phyloP scores from a whole-genome alignment of 2,113 vertebrate species.

The Ophiodon elongatus region DNA sequence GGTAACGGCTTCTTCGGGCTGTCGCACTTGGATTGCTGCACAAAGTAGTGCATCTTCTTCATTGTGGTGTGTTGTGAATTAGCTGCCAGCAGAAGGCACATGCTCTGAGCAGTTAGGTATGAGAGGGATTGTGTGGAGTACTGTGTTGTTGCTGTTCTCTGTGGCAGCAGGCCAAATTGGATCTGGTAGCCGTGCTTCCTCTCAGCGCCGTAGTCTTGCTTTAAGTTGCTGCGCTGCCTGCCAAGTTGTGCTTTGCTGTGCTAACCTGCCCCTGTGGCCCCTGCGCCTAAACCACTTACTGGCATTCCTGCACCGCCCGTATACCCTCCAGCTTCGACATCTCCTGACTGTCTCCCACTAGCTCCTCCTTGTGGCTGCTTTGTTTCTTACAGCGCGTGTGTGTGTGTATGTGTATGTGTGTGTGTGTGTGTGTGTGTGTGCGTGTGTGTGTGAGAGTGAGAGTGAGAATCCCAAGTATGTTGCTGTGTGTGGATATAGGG shows the following conservation, averaged over 20 bases:
- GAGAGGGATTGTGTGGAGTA: conserved; percentile 11
- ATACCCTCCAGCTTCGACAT: conserved; percentile 60
- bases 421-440: conserved; percentile 49
- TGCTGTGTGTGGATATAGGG: conserved; percentile 47
- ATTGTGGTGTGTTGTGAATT: background rate
- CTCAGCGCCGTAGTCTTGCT: conserved; percentile 56
- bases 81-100: conserved; percentile 4
- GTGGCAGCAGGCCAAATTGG: conserved; percentile 40
- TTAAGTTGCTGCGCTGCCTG: conserved; percentile 73
- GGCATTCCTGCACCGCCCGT: conserved; percentile 61
- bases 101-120: conserved; percentile 10
- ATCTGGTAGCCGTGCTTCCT: conserved; percentile 50
- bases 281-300: conserved; percentile 63
- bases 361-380: conserved; percentile 78
- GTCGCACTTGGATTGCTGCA: background rate
- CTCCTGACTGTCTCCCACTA: conserved; percentile 70
- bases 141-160: conserved; percentile 36
- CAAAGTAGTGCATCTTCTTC: conserved; percentile 1
- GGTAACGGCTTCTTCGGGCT: background rate
- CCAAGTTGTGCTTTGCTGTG: conserved; percentile 76
- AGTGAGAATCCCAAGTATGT: conserved; percentile 51
- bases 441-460: conserved; percentile 53
- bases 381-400: conserved; percentile 58
- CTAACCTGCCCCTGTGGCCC: conserved; percentile 68
- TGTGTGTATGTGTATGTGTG: conserved; percentile 54